Evolutionary conservation across 2,797 vertebrate species (phyloP).

Genomic region (Ambastaia sidthimunki): DNA sequence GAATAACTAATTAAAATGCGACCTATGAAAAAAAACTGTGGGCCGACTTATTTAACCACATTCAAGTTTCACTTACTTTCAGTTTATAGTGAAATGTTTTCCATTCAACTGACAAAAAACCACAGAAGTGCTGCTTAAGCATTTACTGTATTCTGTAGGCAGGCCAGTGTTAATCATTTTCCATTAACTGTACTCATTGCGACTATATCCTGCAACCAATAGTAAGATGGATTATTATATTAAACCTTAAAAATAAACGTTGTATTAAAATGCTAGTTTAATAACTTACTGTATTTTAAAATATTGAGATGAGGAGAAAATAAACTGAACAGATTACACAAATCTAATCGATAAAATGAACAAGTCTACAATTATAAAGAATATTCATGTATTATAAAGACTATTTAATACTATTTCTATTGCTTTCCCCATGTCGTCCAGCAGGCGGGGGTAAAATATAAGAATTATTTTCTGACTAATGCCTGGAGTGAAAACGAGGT

Average conservation of each 20-base stretch:
- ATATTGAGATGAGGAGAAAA: too few relatives aligned
- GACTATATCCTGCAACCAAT: neutral
- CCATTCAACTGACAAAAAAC: conserved; percentile 25
- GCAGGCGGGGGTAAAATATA: neutral
- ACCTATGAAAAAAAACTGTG: conserved; percentile 18
- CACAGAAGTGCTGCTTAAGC: conserved; percentile 32
- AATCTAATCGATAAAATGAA: too few relatives aligned
- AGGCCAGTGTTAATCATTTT: conserved; percentile 33
- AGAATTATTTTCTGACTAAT: neutral
- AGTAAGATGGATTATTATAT: neutral
- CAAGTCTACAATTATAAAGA: too few relatives aligned
- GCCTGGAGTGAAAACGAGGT: too few relatives aligned
- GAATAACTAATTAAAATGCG: conserved; percentile 15
- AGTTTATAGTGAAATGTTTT: conserved; percentile 40
- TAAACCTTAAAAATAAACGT: too few relatives aligned
- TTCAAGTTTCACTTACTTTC: conserved; percentile 8
- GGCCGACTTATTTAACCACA: neutral
- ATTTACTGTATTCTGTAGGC: neutral
- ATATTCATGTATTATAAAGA: too few relatives aligned
- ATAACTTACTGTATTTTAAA: too few relatives aligned
- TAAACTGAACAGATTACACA: too few relatives aligned
- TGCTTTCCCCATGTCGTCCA: neutral
- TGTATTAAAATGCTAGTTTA: too few relatives aligned
- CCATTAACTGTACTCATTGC: neutral
- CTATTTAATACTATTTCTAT: too few relatives aligned